Evolutionary conservation across 1,140 invertebrate genomes (phyloP), one percentile per base, ranked within the genome.

Genomic region (Atta colombica): DNA sequence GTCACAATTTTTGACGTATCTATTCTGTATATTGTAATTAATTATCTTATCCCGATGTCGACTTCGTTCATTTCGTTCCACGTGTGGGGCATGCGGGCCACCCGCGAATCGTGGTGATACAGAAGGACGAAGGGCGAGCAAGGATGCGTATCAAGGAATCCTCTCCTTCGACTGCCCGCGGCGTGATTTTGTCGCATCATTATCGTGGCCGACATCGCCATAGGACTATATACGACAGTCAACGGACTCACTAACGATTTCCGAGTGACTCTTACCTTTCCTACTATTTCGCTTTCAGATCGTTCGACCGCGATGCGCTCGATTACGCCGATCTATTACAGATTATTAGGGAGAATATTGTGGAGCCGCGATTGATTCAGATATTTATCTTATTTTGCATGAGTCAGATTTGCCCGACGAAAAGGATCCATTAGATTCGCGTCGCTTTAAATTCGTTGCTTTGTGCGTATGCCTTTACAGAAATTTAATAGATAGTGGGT

Each of bases 161-260:
- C 69, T 51, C 28, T 68, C n/a, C 65, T 14, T n/a, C 16, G 71
- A 65, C 28, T 81, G 71, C 25, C 80, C 80, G 55, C 84, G 87
- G 78, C 86, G 65, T 71, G 81, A 88, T 90, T 91, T 90, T 80
- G 87, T 91, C 89, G 86, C 85, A 89, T 90, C 87, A 90, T 91
- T 87, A 91, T 89, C 61, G 69, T 77, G 77, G 49, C 80, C 63
- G 55, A 53, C 85, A 87, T 87, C 75, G 74, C 63, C n/a, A 12
- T 18, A 66, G 28, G 63, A 28, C 45, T 45, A 18, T 25, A 63
- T 68, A 53, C 25, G 77, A 51, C 72, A 77, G 66, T 66, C 58
- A 69, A 81, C 58, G n/a, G 28, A 31, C 14, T 71, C 85, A 77
- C 84, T 91, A 91, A 91, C 86, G 90, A 91, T 91, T 80, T 71